phyloP scores from a whole-genome alignment of 2,888 invertebrate genomes.

The Julus scanicus region DNA sequence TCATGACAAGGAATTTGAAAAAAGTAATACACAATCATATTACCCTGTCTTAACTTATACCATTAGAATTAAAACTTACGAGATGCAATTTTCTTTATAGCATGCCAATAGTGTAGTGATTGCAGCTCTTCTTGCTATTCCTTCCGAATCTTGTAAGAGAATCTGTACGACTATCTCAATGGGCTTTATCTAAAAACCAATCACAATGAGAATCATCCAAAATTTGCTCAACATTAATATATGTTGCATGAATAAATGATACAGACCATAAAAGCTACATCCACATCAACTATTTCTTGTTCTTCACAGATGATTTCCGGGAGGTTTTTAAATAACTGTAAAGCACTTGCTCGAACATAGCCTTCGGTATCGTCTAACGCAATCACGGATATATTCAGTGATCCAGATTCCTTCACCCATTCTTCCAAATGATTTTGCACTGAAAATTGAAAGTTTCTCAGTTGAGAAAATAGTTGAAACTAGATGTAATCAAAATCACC shows the following conservation, averaged over 20 bases:
- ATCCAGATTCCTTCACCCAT: conserved; percentile 74
- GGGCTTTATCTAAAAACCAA: neutral
- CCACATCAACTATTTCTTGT: neutral
- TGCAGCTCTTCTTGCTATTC: conserved; percentile 31
- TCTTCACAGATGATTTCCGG: conserved; percentile 77
- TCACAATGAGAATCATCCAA: neutral
- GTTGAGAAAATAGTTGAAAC: too few relatives aligned
- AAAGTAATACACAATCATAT: too few relatives aligned
- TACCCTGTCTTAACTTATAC: neutral
- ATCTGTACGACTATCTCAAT: conserved; percentile 41
- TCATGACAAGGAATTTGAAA: neutral
- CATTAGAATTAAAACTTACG: conserved; percentile 1
- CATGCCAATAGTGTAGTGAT: neutral
- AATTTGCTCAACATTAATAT: neutral
- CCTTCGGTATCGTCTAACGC: conserved; percentile 77
- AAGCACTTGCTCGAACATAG: conserved; percentile 80
- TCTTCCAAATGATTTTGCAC: conserved; percentile 83
- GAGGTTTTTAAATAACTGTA: conserved; percentile 77
- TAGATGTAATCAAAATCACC: too few relatives aligned
- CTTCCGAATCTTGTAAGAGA: conserved; percentile 50
- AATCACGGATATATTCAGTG: conserved; percentile 75
- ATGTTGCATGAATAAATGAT: neutral
- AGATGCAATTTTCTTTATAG: neutral
- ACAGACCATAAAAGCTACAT: neutral
- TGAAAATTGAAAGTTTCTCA: conserved; percentile 65